A percentile compares a stretch with the other conserved stretches of the same genome.
phyloP scores from a whole-genome alignment of 1,140 invertebrate genomes.

The Drosophila malerkotliana region DNA sequence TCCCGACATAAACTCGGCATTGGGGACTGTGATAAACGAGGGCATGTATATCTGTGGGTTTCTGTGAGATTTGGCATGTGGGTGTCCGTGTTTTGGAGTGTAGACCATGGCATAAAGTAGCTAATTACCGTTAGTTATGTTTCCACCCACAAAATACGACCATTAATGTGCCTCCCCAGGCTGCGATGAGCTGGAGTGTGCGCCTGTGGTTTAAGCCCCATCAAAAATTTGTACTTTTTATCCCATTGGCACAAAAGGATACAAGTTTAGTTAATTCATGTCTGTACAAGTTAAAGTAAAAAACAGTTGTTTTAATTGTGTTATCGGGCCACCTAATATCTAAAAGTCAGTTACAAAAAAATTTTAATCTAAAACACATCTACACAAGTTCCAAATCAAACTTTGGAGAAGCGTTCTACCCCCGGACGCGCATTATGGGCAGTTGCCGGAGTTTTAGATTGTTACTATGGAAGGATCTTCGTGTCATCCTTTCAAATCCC shows the following conservation, averaged over 20 bases:
- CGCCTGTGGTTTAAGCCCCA: slow-evolving; percentile 51
- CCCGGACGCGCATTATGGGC: slow-evolving; percentile 15
- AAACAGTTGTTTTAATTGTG: neutral
- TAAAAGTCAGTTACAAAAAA: neutral
- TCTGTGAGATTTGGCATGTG: neutral
- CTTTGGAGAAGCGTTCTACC: neutral
- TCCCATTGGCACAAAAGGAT: slow-evolving; percentile 10
- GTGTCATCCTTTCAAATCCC: neutral
- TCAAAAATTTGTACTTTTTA: slow-evolving; percentile 35
- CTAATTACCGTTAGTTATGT: slow-evolving; percentile 80
- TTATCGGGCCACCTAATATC: neutral
- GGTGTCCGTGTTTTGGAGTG: neutral
- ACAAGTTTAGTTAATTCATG: neutral
- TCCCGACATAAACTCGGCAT: slow-evolving; percentile 57
- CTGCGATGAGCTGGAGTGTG: slow-evolving; percentile 15
- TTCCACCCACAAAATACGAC: slow-evolving; percentile 67
- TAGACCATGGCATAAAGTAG: slow-evolving; percentile 70
- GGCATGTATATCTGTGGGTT: slow-evolving; percentile 8
- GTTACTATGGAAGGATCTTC: slow-evolving; percentile 13
- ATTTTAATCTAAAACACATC: neutral
- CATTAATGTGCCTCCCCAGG: slow-evolving; percentile 57
- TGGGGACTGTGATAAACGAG: slow-evolving; percentile 22
- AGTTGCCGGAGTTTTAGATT: slow-evolving; percentile 2
- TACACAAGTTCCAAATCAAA: neutral
- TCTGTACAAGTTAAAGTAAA: neutral